A percentile compares a stretch with the other conserved stretches of the same genome.
These are phyloP conservation scores for Ceratitis capitata DNA, from an alignment of 1,140 invertebrate genomes.

Conservation along the genomic window DNA sequence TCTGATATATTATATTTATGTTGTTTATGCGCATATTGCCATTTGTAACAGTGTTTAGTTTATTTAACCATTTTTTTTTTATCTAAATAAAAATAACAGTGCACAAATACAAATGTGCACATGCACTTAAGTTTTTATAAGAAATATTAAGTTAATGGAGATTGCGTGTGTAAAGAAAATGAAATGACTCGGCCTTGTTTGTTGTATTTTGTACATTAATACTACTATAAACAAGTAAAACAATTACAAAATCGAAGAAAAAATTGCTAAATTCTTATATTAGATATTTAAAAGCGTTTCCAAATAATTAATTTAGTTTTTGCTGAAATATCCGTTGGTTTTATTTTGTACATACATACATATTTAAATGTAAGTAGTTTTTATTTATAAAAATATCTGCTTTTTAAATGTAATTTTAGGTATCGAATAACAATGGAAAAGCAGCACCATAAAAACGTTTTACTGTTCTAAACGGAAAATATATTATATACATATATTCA, in stretches of 20 bases:
- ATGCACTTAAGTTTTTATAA: background rate
- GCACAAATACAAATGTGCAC: background rate
- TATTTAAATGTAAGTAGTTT: constrained; percentile 2
- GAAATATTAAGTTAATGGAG: constrained; percentile 2
- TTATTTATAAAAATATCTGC: background rate
- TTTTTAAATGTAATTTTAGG: background rate
- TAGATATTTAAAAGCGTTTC: background rate
- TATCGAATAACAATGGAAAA: constrained; percentile 15
- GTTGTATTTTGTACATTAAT: constrained; percentile 24
- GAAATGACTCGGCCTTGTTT: background rate
- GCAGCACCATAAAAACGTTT: background rate
- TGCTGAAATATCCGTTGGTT: background rate
- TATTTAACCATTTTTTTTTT: background rate
- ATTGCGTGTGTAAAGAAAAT: background rate
- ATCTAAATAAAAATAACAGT: background rate
- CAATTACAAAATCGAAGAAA: background rate
- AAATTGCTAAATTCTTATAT: background rate
- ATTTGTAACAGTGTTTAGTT: background rate
- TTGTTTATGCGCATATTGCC: background rate
- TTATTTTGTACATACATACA: background rate
- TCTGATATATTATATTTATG: no score
- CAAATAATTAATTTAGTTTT: background rate
- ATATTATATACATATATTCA: background rate
- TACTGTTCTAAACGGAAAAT: constrained; percentile 29
- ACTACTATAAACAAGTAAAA: background rate